Evolutionary conservation across 2,797 vertebrate species (phyloP), one percentile per base, ranked within the genome.

Genomic region (Rhinophrynus dorsalis): DNA sequence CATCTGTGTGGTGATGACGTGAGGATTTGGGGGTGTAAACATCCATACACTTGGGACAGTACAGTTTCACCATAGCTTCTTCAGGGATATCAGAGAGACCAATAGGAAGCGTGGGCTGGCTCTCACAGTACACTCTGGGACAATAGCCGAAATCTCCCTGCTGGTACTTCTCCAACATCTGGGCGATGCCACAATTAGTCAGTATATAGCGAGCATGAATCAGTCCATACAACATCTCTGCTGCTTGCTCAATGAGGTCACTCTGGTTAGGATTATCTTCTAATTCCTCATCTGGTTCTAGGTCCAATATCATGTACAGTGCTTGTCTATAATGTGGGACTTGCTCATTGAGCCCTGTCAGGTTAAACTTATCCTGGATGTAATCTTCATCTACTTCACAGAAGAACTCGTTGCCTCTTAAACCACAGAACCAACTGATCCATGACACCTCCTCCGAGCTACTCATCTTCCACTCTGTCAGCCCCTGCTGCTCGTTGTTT

Each of bases 11-110:
- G 84, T 96, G 95, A 84, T 98, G 95, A 68, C 96, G 84, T 2
- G 94, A 96, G 3, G 96, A 98, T 76, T 97, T 97, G 48, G 96
- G 95, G 2, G 95, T 96, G 89, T 97, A 97, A 50, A 98, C 95
- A 7, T 98, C 95, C 95, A 97, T 96, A 81, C 96, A 96, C 86
- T 97, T 97, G 61, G 96, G 96, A 78, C 95, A 98, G 84, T 97
- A 97, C 0, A 97, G 90, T 83, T 97, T 97, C 68, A 98, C 95
- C 95, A 96, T 97, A 60, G 96, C 95, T 80, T 96, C 95, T 0
- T 95, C 94, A 0, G 96, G 96, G 82, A 96, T 95, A 83, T 97
- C 95, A 1, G 95, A 96, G 51, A 98, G 87, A 40, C 96, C 94
- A n/a, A 96, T 96, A 6, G 95, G 94, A 77, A 97, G 91, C 94